Conservation (phyloP, 2,797 vertebrate genomes). For the Protonibea diacanthus region DNA sequence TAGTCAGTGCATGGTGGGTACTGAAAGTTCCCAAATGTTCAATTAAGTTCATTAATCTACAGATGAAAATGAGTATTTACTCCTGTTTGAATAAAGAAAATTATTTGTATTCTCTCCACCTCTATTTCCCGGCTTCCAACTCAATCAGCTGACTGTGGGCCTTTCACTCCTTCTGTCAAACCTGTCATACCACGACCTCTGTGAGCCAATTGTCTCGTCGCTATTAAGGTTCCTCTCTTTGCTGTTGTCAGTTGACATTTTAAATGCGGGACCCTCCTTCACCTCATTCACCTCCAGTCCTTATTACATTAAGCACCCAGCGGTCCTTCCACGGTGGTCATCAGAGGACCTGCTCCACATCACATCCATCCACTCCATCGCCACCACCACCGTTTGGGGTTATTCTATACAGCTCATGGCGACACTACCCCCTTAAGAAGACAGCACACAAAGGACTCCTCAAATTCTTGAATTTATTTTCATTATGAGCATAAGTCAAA, state of each 20-base stretch:
- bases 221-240: slow-evolving; percentile 1
- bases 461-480: not conserved
- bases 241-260: not conserved
- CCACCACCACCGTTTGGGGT: too few relatives aligned
- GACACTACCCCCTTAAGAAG: not conserved
- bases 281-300: not conserved
- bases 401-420: not conserved
- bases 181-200: not conserved
- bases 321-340: not conserved
- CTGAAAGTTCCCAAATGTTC: not conserved
- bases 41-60: not conserved
- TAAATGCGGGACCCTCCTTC: not conserved
- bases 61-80: not conserved
- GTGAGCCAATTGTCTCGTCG: not conserved
- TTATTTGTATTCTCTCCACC: not conserved
- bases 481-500: not conserved
- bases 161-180: not conserved
- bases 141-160: not conserved
- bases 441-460: not conserved
- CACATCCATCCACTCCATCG: not conserved
- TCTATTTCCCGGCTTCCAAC: not conserved
- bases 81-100: not conserved
- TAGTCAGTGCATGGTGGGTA: too few relatives aligned
- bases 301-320: not conserved
- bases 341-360: not conserved